These are phyloP conservation scores for Lasaia peninsularis DNA, from an alignment of 1,140 invertebrate genomes.

Conservation along the genomic window DNA sequence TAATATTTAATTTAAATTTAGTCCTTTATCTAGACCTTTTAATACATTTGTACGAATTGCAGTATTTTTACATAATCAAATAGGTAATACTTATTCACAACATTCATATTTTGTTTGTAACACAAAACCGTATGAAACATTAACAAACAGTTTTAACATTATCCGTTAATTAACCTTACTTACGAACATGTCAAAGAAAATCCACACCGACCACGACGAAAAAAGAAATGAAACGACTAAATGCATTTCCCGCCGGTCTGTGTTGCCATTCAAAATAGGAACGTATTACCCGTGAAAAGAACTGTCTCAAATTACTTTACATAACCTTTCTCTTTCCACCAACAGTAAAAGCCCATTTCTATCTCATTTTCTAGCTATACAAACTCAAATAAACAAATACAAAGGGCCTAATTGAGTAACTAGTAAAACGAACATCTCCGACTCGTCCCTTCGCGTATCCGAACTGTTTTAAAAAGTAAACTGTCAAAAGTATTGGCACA, in stretches of 20 bases:
- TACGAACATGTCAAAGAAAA: constrained; percentile 64
- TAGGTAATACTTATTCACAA: too few relatives aligned
- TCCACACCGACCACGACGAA: constrained; percentile 53
- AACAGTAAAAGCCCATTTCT: constrained; percentile 25
- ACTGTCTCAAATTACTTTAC: constrained; percentile 75
- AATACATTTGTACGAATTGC: too few relatives aligned
- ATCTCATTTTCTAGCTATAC: constrained; percentile 57
- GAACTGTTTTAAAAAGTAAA: constrained; percentile 35
- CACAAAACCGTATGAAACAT: neutral
- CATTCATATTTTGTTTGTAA: neutral
- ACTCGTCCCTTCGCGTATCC: constrained; percentile 62
- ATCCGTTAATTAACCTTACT: constrained; percentile 31
- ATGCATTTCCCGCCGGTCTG: constrained; percentile 71
- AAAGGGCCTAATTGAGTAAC: constrained; percentile 78
- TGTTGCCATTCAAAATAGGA: constrained; percentile 74
- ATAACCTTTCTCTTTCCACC: constrained; percentile 34
- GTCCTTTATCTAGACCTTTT: too few relatives aligned
- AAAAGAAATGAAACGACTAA: constrained; percentile 64
- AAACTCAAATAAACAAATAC: constrained; percentile 77
- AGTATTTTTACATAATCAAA: too few relatives aligned
- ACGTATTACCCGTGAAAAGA: constrained; percentile 74
- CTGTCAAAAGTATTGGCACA: constrained; percentile 13
- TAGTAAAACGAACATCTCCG: constrained; percentile 74
- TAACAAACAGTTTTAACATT: constrained; percentile 2
- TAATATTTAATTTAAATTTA: too few relatives aligned